phyloP scores from a whole-genome alignment of 2,888 invertebrate species.

The Cancer borealis region DNA sequence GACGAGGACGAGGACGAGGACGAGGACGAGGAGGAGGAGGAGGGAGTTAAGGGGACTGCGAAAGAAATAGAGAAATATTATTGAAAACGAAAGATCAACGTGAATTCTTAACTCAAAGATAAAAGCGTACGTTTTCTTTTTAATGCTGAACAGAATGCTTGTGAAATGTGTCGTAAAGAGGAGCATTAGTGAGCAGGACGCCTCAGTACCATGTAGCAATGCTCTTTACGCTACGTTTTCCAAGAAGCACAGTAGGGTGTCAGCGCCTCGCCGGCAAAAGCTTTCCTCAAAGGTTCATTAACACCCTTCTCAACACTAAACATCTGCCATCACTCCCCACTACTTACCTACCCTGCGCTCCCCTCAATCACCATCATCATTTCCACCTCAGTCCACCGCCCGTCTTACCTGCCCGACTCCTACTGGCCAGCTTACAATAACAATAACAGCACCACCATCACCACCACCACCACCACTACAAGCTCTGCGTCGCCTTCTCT shows the following conservation, averaged over 20 bases:
- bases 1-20: not conserved
- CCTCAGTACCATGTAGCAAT: too few relatives aligned
- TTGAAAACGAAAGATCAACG: not conserved
- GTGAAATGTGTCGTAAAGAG: not conserved
- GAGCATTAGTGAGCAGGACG: not conserved
- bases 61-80: not conserved
- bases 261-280: not conserved
- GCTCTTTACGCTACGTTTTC: not conserved
- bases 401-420: not conserved
- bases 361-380: not conserved
- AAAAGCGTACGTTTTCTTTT: not conserved
- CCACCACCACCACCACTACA: not conserved
- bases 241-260: not conserved
- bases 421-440: not conserved
- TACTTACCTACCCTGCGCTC: not conserved
- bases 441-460: not conserved
- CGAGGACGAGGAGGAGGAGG: not conserved
- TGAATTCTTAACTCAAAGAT: not conserved
- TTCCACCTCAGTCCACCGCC: not conserved
- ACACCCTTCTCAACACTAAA: not conserved
- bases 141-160: not conserved
- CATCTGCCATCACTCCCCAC: not conserved
- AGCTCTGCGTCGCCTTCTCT: not conserved
- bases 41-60: not conserved
- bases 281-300: not conserved